These are phyloP conservation scores for Sinodicranocentrus sp. DNA, from an alignment of 2,888 invertebrate species.

Conservation along the genomic window DNA sequence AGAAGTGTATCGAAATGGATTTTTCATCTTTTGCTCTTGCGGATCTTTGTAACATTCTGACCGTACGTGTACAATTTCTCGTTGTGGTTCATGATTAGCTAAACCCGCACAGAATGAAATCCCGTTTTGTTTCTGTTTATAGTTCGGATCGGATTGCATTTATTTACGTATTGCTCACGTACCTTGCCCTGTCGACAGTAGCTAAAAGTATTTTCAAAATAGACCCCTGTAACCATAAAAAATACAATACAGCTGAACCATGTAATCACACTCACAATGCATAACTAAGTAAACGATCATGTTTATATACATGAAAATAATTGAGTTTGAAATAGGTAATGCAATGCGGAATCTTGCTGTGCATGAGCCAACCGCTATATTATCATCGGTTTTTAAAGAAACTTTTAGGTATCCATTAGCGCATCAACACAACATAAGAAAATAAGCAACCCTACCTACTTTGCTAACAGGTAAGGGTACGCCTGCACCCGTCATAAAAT, in stretches of 20 bases:
- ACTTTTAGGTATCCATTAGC: too few species aligned
- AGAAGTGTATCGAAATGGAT: conserved; percentile 1
- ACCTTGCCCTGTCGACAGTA: too few species aligned
- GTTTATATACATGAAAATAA: background rate
- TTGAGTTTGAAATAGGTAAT: background rate
- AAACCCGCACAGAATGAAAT: conserved; percentile 8
- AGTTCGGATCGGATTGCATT: conserved; percentile 10
- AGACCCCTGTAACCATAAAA: background rate
- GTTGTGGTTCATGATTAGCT: conserved; percentile 11
- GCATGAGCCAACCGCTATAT: conserved; percentile 14
- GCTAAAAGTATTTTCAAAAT: too few species aligned
- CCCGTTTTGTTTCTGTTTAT: conserved; percentile 24
- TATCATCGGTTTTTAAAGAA: conserved; percentile 7
- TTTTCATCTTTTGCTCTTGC: background rate
- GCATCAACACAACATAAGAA: too few species aligned
- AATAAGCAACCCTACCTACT: too few species aligned
- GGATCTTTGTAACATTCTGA: background rate
- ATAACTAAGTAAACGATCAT: background rate
- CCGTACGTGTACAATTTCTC: conserved; percentile 6
- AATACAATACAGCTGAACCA: background rate
- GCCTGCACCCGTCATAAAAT: too few species aligned
- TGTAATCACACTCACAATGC: conserved; percentile 1
- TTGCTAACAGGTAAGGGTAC: too few species aligned
- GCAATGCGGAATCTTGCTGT: conserved; percentile 4
- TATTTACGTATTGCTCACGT: background rate